These are phyloP conservation scores for Yoshiicerus persimilis DNA, from an alignment of 1,140 invertebrate species.

Conservation along the genomic window DNA sequence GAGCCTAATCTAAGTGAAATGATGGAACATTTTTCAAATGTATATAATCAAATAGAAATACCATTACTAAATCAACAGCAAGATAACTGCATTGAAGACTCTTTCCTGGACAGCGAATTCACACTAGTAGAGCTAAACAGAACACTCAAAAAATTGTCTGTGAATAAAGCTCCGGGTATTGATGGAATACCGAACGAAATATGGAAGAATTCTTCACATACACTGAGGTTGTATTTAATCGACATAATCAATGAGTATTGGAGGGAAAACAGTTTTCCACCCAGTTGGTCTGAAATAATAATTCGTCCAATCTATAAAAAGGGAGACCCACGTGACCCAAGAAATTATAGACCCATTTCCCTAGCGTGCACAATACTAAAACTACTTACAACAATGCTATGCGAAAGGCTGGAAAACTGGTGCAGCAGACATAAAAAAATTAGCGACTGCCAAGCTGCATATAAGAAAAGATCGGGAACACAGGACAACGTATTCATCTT, in stretches of 20 bases:
- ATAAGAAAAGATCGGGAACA: neutral
- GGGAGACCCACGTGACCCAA: neutral
- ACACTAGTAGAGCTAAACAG: neutral
- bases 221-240: no score
- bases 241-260: no score
- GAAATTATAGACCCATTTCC: slow-evolving; percentile 1
- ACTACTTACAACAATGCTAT: neutral
- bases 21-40: neutral
- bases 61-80: neutral
- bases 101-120: neutral
- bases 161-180: neutral
- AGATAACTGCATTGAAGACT: neutral
- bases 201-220: no score
- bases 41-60: neutral
- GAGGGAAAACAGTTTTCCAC: no score
- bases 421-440: neutral
- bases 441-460: neutral
- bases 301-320: no score
- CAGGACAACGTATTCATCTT: slow-evolving; percentile 24
- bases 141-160: slow-evolving; percentile 39
- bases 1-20: neutral
- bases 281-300: no score
- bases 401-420: neutral
- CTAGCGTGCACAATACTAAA: neutral
- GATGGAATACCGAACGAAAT: no score